A percentile compares a stretch with the other conserved stretches of the same genome.
These are phyloP conservation scores for Poecilia picta DNA, from an alignment of 2,797 vertebrate species.

Conservation along the genomic window DNA sequence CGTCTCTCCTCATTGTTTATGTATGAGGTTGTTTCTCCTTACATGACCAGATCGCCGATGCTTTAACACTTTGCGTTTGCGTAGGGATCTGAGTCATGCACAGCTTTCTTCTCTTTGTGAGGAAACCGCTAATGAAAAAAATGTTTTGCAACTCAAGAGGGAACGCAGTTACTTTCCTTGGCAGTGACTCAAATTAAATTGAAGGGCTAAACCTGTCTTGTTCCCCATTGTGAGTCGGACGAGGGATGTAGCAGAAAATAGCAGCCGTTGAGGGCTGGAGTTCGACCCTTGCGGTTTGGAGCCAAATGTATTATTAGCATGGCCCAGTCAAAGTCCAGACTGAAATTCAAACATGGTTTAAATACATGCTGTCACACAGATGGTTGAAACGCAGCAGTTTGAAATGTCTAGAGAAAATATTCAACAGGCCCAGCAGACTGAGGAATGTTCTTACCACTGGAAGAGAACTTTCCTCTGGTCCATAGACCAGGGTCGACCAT, in stretches of 20 bases:
- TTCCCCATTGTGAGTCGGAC: not conserved
- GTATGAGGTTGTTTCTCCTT: not conserved
- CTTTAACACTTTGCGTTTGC: not conserved
- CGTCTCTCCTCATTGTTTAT: not conserved
- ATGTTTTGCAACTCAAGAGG: constrained; percentile 6
- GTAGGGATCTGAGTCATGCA: constrained; percentile 16
- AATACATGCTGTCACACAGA: constrained; percentile 11
- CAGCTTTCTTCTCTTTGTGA: constrained; percentile 7
- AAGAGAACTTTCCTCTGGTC: constrained; percentile 89
- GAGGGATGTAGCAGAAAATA: not conserved
- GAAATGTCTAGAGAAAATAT: not conserved
- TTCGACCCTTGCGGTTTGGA: not conserved
- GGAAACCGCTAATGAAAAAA: constrained; percentile 22
- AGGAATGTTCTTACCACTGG: constrained; percentile 80
- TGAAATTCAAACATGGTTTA: not conserved
- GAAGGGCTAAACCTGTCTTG: not conserved
- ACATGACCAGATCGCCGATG: not conserved
- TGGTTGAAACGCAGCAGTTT: not conserved
- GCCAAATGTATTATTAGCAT: not conserved
- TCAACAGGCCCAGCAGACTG: not conserved
- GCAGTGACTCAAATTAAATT: constrained; percentile 5
- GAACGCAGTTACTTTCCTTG: not conserved
- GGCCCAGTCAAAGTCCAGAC: not conserved
- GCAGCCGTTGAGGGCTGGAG: not conserved
- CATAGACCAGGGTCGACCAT: constrained; percentile 89